Evolutionary conservation across 1,140 invertebrate genomes (phyloP), one percentile per base, ranked within the genome.

Genomic region (Hycleus phaleratus): DNA sequence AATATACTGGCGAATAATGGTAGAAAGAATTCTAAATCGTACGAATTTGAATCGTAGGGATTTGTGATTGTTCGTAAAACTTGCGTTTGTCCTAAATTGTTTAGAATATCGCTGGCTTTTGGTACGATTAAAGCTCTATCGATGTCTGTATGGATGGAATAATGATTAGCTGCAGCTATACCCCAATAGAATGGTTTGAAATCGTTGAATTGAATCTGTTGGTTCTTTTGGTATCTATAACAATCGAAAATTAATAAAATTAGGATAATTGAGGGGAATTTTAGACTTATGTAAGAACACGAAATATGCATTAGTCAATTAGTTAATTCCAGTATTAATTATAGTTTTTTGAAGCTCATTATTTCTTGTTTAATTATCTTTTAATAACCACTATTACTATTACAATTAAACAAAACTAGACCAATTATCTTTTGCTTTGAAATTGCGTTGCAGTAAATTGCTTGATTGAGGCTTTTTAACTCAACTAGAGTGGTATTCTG

Each of bases 171-270:
- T 0, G 88, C 90, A 10, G 83, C 81, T 67, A 82, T 81, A 4
- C 90, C 88, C 83, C 86, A 92, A 0, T 92, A 74, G 65, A 86
- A 91, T 9, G 90, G 90, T 59, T 84, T 83, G 64, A 82, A 90
- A 73, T 84, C 77, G 45, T 79, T 76, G 9, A 88, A 76, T 47
- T 48, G 10, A 1, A 61, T 69, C 46, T 65, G 58, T 0, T 62
- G 26, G 8, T 53, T 53, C 0, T 59, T 56, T 61, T 68, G 68
- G 46, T 69, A 71, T 59, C 69, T 71, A 48, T 40, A 67, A 66
- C 18, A 40, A 9, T 24, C 11, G 2, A 53, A 1, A 38, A 32
- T 39, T 32, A 43, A 25, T 10, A 32, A 39, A 54, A 54, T 11
- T 46, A 18, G 12, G 3, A 46, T 32, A 32, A 32, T 4, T 32